Conservation (phyloP, 2,113 vertebrate genomes). For the Cryptomyrus ogoouensis region DNA sequence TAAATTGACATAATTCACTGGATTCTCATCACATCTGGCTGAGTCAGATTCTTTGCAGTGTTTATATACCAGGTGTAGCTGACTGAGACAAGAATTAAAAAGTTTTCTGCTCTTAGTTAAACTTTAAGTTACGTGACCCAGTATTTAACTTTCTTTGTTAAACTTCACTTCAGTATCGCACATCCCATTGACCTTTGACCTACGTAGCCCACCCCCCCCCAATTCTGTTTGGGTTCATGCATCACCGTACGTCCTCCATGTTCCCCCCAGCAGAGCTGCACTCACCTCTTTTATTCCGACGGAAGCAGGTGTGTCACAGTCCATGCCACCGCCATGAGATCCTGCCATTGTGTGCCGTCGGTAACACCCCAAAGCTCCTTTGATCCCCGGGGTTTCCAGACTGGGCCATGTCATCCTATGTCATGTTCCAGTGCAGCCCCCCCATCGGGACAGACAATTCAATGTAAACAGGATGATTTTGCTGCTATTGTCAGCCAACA, state of each 20-base stretch:
- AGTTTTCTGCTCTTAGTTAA: neutral
- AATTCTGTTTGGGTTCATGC: neutral
- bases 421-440: neutral
- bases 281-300: neutral
- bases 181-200: neutral
- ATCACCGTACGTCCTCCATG: neutral
- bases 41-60: neutral
- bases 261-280: neutral
- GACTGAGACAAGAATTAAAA: neutral
- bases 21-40: neutral
- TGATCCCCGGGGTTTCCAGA: neutral
- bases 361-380: neutral
- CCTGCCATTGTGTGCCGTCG: neutral
- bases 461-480: constrained; percentile 6
- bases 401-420: neutral
- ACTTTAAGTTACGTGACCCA: neutral
- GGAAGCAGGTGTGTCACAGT: neutral
- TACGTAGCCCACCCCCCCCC: neutral
- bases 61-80: neutral
- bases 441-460: neutral
- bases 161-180: neutral
- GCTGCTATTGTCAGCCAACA: neutral
- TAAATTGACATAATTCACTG: neutral
- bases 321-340: neutral
- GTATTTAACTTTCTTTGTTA: neutral